Percentiles rank a stretch among this genome's conserved stretches.
Conservation (phyloP, 2,888 invertebrate genomes). For the Heliconius hortense region DNA sequence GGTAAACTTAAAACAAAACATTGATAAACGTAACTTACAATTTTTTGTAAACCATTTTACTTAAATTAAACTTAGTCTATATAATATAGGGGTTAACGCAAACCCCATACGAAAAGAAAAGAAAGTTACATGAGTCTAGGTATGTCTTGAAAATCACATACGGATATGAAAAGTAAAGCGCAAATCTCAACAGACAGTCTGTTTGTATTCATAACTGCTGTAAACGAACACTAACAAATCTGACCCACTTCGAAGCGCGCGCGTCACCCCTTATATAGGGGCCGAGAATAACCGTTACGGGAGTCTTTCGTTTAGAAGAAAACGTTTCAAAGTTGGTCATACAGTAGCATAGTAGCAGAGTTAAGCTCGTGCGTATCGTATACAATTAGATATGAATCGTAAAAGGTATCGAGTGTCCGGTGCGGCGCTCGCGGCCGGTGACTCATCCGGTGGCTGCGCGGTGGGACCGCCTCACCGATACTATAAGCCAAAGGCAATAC, state of each 20-base stretch:
- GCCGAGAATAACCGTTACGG: slow-evolving; percentile 34
- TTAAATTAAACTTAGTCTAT: no score
- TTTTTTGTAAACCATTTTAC: no score
- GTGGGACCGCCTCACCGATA: slow-evolving; percentile 34
- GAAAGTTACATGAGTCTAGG: neutral
- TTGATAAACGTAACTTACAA: neutral
- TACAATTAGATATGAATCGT: slow-evolving; percentile 35
- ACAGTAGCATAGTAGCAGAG: slow-evolving; percentile 29
- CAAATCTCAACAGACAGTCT: slow-evolving; percentile 16
- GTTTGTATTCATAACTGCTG: slow-evolving; percentile 4
- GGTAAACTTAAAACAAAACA: neutral
- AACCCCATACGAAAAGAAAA: neutral
- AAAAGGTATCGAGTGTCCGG: slow-evolving; percentile 41
- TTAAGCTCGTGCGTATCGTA: slow-evolving; percentile 37
- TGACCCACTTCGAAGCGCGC: slow-evolving; percentile 34
- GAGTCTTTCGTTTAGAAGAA: slow-evolving; percentile 32
- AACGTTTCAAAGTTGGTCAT: slow-evolving; percentile 20
- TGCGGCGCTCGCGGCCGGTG: slow-evolving; percentile 44
- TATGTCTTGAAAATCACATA: neutral
- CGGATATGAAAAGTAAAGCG: neutral
- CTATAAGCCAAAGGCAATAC: slow-evolving; percentile 1
- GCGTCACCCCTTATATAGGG: slow-evolving; percentile 37
- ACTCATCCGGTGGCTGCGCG: slow-evolving; percentile 47
- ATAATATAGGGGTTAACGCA: no score
- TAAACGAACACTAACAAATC: slow-evolving; percentile 22